Base-by-base conservation (phyloP, 2,888 invertebrate genomes). In the Biston stratarius region DNA sequence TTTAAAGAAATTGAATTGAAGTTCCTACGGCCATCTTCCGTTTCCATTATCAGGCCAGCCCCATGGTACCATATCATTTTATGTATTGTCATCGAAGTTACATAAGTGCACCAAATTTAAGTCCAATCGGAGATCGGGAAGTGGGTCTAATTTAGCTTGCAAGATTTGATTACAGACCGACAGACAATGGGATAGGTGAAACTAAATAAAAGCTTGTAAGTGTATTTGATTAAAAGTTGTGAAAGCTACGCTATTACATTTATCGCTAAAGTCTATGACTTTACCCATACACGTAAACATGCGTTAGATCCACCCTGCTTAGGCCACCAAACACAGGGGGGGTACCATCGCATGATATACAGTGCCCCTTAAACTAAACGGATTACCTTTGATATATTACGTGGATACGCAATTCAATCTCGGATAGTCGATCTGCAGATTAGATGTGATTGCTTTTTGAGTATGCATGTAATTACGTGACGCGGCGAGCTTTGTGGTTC, bases 381-480 rank as follows among this genome's bases (percentile, higher is more conserved):
- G 93, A 92, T 92, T 93, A 92, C 92, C 92, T 92, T 91, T 93
- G 93, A 93, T 92, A 91, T 92, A 93, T 92, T 91, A 91, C 90
- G 84, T 83, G 90, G 89, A 89, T 90, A 84, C 87, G 85, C 86
- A 88, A 91, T 92, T 91, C 92, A 92, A 92, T 92, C 92, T 90
- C 88, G 84, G 87, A 87, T 90, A 91, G 87, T 90, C 90, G 88
- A 90, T 86, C 81, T 80, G 60, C 61, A 75, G 77, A 79, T 83
- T 84, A 83, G 77, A 83, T 85, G 85, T 84, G 86, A 91, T 90
- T 91, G 89, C 88, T 88, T 88, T 90, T 85, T 85, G 85, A 86
- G 71, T 70, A 81, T 76, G 75, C 79, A 77, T 80, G 83, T 89
- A 87, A 87, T 88, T 87, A 89, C 77, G 49, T 24, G 65, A 34